Percentiles rank a stretch among this genome's conserved stretches.
Conservation (phyloP, 2,888 invertebrate genomes). For the Resseliella maxima region DNA sequence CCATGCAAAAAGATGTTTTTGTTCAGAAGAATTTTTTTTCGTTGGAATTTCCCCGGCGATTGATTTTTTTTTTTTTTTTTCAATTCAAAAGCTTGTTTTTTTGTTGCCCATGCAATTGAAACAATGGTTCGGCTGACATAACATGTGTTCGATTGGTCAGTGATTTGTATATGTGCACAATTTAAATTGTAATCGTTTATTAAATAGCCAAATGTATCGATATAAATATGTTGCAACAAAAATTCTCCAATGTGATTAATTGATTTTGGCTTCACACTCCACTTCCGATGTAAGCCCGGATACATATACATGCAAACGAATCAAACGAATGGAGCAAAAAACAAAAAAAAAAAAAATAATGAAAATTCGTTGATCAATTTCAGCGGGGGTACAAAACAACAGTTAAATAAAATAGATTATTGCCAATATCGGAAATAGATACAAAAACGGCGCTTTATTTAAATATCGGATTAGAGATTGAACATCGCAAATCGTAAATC, state of each 20-base stretch:
- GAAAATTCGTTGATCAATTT: neutral
- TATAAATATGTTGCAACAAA: conserved; percentile 21
- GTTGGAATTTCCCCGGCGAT: too few relatives aligned
- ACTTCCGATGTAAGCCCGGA: neutral
- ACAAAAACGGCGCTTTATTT: neutral
- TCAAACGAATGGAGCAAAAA: neutral
- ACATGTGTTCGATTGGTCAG: conserved; percentile 12
- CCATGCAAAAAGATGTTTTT: too few relatives aligned
- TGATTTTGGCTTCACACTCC: neutral
- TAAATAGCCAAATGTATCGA: conserved; percentile 33
- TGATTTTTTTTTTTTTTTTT: too few relatives aligned
- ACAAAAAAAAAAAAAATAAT: neutral
- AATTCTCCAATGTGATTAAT: conserved; percentile 41
- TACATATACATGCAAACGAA: neutral
- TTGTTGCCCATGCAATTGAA: neutral
- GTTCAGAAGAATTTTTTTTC: too few relatives aligned
- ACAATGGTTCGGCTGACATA: neutral
- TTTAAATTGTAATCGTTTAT: conserved; percentile 34
- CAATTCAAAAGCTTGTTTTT: neutral
- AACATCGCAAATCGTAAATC: conserved; percentile 21
- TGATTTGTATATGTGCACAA: neutral
- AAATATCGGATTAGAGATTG: conserved; percentile 30
- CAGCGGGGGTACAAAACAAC: too few relatives aligned
- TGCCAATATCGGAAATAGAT: neutral
- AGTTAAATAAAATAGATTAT: conserved; percentile 17